phyloP scores from a whole-genome alignment of 64 coral and sea anemone species.

The Montipora capricornis region DNA sequence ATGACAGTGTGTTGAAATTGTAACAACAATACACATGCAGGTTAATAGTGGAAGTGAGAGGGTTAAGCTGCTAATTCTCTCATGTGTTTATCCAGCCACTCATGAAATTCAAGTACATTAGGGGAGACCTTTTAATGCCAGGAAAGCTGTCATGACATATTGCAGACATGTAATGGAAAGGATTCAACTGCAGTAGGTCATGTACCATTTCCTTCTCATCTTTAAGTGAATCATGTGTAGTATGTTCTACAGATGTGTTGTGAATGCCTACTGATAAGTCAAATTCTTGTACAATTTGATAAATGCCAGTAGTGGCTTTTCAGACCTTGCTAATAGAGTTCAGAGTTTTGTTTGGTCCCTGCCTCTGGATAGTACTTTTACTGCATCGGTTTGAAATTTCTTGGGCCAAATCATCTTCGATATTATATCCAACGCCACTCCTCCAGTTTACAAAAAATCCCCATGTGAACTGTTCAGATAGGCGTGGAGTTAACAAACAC shows the following conservation, averaged over 20 bases:
- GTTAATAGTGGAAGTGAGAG: conserved; percentile 2
- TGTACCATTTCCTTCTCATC: conserved; percentile 80
- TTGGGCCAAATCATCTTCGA: conserved; percentile 73
- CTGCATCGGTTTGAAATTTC: conserved; percentile 63
- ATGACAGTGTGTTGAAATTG: conserved; percentile 12
- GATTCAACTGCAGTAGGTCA: conserved; percentile 63
- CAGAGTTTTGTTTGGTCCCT: conserved; percentile 78
- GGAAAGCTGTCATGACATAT: conserved; percentile 70
- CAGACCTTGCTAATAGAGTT: conserved; percentile 67
- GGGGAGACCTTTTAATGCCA: conserved; percentile 29
- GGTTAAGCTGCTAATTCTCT: conserved; percentile 11
- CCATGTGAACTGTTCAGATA: conserved; percentile 83
- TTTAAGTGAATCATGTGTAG: conserved; percentile 51
- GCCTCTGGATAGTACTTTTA: conserved; percentile 70
- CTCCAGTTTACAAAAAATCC: conserved; percentile 62
- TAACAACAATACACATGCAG: neutral
- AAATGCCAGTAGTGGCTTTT: conserved; percentile 73
- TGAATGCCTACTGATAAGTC: conserved; percentile 58
- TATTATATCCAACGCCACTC: conserved; percentile 66
- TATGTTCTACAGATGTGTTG: conserved; percentile 63
- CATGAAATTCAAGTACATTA: conserved; percentile 67
- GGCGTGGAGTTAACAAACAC: conserved; percentile 72
- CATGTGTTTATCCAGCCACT: conserved; percentile 76
- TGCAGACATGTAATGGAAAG: conserved; percentile 39
- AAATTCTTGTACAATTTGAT: conserved; percentile 42